Evolutionary conservation across 2,888 invertebrate species (phyloP), one percentile per base, ranked within the genome.

Genomic region (Peribatodes rhomboidaria): DNA sequence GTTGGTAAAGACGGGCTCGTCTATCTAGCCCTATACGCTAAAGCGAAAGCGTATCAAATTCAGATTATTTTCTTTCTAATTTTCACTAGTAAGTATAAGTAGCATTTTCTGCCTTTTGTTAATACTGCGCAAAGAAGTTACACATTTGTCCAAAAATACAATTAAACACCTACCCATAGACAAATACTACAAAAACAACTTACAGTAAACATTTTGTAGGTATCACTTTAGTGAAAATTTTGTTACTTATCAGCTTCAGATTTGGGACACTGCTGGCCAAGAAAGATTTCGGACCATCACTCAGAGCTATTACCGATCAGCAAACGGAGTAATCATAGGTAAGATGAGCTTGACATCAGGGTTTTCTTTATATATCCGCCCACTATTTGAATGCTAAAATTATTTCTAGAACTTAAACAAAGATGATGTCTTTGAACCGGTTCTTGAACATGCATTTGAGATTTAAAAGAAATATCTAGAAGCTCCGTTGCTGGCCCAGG

Each of bases 231-330:
- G 3, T 27, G 27, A 27, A 27, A 27, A 27, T 27, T 27, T 41
- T 27, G 14, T 20, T 60, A 9, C 55, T 39, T 37, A 70, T 72
- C 87, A 98, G 97, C 94, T 98, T 68, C 98, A 98, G 94, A 98
- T 99, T 83, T 98, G 98, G 98, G 98, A 99, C 90, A 99, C 98
- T 10, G 98, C 99, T 59, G 99, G 99, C 0, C 99, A 99, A 84
- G 99, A 99, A 88, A 94, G 99, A 69, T 99, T 99, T 90, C 95
- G 99, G 67, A 99, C 99, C 6, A 99, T 99, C 76, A 99, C 99
- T 0, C 99, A 99, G 86, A 98, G 98, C 86, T 99, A 99, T 86
- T 99, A 99, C 90, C 96, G 99, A 82, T 98, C 98, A 74, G 99
- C 99, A 44, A 98, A 99, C 94, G 99, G 98, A 75, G 98, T 99